These are phyloP conservation scores for Pseudomyrmex cubaensis DNA, from an alignment of 1,140 invertebrate genomes.

Conservation along the genomic window DNA sequence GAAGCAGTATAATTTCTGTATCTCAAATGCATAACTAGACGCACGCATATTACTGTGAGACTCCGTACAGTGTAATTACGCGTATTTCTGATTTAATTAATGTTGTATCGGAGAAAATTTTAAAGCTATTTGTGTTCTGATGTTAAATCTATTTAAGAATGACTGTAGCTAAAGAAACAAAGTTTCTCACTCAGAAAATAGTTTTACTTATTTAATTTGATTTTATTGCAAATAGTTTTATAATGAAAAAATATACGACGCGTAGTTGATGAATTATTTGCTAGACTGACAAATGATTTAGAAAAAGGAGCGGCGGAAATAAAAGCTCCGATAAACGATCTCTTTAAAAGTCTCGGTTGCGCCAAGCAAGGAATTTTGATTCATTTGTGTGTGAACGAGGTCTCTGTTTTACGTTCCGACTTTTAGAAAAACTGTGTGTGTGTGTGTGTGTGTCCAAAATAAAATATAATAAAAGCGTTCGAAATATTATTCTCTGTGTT, in stretches of 20 bases:
- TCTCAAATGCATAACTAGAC: constrained; percentile 61
- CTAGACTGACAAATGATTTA: constrained; percentile 2
- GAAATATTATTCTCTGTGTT: not conserved
- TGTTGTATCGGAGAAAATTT: not conserved
- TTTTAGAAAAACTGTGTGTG: constrained; percentile 58
- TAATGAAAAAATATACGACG: not conserved
- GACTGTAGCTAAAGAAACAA: too few species aligned
- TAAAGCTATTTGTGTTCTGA: too few species aligned
- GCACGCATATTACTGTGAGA: constrained; percentile 5
- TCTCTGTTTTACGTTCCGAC: constrained; percentile 72
- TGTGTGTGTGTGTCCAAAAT: not conserved
- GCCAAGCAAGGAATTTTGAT: constrained; percentile 68
- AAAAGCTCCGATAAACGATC: constrained; percentile 43
- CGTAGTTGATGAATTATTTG: not conserved
- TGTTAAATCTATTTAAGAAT: too few species aligned
- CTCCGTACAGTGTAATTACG: not conserved
- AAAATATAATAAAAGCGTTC: constrained; percentile 38
- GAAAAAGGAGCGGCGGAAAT: not conserved
- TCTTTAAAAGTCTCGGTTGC: constrained; percentile 52
- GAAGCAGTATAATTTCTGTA: constrained; percentile 75
- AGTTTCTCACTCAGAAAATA: not conserved
- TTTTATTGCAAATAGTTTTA: not conserved
- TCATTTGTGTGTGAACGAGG: constrained; percentile 77
- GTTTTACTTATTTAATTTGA: not conserved
- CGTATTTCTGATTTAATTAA: not conserved